Evolutionary conservation across 35 echinoderm and acorn worm genomes (phyloP), one percentile per base, ranked within the genome.

Genomic region (Ophioderma brevispina): DNA sequence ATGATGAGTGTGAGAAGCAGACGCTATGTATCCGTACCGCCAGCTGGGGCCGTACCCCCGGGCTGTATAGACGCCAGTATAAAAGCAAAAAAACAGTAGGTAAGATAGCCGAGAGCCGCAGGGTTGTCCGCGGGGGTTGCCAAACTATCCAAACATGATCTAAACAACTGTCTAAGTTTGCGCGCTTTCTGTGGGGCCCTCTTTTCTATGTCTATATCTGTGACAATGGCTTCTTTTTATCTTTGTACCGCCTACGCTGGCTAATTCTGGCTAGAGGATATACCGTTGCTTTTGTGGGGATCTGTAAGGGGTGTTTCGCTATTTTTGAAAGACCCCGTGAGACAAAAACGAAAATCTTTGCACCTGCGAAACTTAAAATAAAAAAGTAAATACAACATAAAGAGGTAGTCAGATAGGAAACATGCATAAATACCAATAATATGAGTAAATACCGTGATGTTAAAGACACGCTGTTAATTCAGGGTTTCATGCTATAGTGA

Each of bases 161-260:
- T 59, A 52, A 35, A 59, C 46, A 85, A 52, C 52, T 59, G 59
- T 70, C 59, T 70, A 70, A 70, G 59, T 70, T 70, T 70, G 15
- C 59, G 59, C 52, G 55, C 83, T 85, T 37, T 64, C 83, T 85
- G 83, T 37, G 83, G 83, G 49, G 34, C 83, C 35, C 37, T 34
- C 43, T 85, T 85, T 64, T 64, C 52, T 64, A 70, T 30, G 41
- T 83, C 52, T 83, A 39, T 49, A 32, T 49, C 39, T 50, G 17
- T 33, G 39, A 83, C 81, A 83, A 85, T 64, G 32, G 49, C 83
- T 37, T 59, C 83, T 59, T 85, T 85, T 85, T 59, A 70, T 70
- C 59, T 70, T 70, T 64, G 32, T 85, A 52, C 83, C 83, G 83
- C 83, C 83, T 85, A 85, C 83, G 63, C 70, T 70, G 83, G 63